Evolutionary conservation across 2,888 invertebrate species (phyloP).

Genomic region (Margaritifera margaritifera): DNA sequence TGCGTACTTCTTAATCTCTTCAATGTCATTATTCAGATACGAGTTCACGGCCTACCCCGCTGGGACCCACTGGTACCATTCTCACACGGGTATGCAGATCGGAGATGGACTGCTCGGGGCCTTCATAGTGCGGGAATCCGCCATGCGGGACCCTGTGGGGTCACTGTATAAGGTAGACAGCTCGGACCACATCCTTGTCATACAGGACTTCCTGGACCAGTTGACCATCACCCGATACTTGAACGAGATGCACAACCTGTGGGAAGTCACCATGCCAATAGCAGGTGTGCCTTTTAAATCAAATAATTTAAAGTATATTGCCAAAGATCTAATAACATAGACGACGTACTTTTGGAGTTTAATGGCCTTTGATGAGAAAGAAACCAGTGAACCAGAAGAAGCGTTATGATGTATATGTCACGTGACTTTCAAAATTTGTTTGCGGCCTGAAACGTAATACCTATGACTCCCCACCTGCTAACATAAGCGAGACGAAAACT

Average conservation of each 20-base stretch:
- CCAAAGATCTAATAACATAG: too few relatives aligned
- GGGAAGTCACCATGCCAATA: constrained; percentile 18
- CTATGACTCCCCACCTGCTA: too few relatives aligned
- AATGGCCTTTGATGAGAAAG: too few relatives aligned
- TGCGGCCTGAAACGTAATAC: too few relatives aligned
- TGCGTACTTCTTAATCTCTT: too few relatives aligned
- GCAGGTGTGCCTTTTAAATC: constrained; percentile 11
- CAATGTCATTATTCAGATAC: constrained; percentile 24
- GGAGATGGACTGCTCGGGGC: constrained; percentile 51
- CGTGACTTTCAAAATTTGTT: too few relatives aligned
- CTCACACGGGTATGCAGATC: constrained; percentile 51
- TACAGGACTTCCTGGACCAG: constrained; percentile 89
- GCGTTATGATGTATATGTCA: too few relatives aligned
- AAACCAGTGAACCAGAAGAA: too few relatives aligned
- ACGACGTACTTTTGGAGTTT: too few relatives aligned
- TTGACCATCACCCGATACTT: constrained; percentile 82
- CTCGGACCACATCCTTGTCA: constrained; percentile 87
- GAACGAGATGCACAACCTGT: constrained; percentile 40
- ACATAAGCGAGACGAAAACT: too few relatives aligned
- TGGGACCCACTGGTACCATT: constrained; percentile 61
- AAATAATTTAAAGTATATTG: background rate
- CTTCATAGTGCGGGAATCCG: constrained; percentile 44
- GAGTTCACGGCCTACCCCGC: constrained; percentile 48
- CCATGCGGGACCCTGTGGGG: constrained; percentile 17
- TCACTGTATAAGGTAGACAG: constrained; percentile 87